Percentiles rank a stretch among this genome's conserved stretches.
These are phyloP conservation scores for Phymastichus coffea DNA, from an alignment of 1,140 invertebrate genomes.

Conservation along the genomic window DNA sequence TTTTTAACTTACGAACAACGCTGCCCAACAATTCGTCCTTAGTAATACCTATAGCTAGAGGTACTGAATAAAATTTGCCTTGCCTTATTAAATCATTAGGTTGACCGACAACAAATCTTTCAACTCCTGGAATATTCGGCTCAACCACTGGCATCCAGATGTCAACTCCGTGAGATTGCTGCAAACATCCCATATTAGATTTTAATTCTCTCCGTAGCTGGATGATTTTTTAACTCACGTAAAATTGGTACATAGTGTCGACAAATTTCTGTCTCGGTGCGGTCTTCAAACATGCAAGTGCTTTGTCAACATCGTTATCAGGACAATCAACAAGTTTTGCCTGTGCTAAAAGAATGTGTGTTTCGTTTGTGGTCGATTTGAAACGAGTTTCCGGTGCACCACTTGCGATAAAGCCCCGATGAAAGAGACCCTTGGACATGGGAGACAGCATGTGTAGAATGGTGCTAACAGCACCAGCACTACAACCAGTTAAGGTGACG, in stretches of 20 bases:
- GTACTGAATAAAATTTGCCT: slow-evolving; percentile 62
- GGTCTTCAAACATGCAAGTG: slow-evolving; percentile 63
- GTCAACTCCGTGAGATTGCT: slow-evolving; percentile 62
- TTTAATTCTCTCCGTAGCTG: too few species aligned
- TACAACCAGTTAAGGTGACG: slow-evolving; percentile 70
- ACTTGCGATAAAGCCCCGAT: slow-evolving; percentile 60
- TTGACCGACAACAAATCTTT: slow-evolving; percentile 62
- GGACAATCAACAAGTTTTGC: slow-evolving; percentile 66
- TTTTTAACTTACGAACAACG: too few species aligned
- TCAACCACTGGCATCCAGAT: slow-evolving; percentile 67
- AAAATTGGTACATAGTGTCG: slow-evolving; percentile 18
- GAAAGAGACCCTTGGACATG: slow-evolving; percentile 56
- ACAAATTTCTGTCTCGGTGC: slow-evolving; percentile 32
- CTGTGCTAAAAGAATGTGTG: slow-evolving; percentile 63
- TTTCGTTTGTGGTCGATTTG: slow-evolving; percentile 54
- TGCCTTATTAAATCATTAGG: slow-evolving; percentile 58
- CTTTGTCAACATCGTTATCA: slow-evolving; percentile 54
- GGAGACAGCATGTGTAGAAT: slow-evolving; percentile 66
- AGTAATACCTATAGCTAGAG: slow-evolving; percentile 65
- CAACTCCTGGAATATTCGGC: slow-evolving; percentile 61
- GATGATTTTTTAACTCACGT: slow-evolving; percentile 29
- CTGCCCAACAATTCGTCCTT: slow-evolving; percentile 60
- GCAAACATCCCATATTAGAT: slow-evolving; percentile 60
- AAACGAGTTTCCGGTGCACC: slow-evolving; percentile 65
- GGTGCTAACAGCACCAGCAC: slow-evolving; percentile 65